Percentiles rank a stretch among this genome's conserved stretches.
Conservation (phyloP, 2,113 vertebrate genomes). For the Litocranius walleri region DNA sequence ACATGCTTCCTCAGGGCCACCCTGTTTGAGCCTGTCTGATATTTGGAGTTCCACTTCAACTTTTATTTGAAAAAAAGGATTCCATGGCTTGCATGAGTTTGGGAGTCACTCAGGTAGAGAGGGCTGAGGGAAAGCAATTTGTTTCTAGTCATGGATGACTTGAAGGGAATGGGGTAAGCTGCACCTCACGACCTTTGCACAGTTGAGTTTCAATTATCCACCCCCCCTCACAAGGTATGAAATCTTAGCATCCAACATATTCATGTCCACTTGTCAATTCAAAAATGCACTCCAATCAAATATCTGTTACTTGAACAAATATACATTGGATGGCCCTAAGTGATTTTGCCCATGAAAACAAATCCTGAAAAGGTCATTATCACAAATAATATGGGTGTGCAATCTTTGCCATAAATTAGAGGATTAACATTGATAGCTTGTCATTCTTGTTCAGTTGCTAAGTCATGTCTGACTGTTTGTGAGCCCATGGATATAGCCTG, state of each 20-base stretch:
- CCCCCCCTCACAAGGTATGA: fast-evolving
- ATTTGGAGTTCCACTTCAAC: neutral
- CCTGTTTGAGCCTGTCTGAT: neutral
- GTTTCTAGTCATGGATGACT: neutral
- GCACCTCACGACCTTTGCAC: neutral
- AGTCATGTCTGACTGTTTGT: neutral
- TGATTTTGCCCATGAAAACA: neutral
- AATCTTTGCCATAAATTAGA: neutral
- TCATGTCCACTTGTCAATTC: neutral
- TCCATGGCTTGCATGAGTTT: neutral
- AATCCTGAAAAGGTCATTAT: neutral
- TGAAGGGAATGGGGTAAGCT: neutral
- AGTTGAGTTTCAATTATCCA: neutral
- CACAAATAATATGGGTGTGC: neutral
- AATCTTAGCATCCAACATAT: neutral
- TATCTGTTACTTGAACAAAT: neutral
- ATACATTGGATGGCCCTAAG: neutral
- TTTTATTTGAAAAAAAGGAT: neutral
- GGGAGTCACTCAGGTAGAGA: neutral
- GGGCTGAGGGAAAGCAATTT: neutral
- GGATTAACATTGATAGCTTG: neutral
- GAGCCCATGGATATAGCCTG: neutral
- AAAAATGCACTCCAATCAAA: neutral
- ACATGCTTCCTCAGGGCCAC: neutral
- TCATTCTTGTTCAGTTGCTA: neutral